Percentiles rank a stretch among this genome's conserved stretches.
Evolutionary conservation across 1,140 invertebrate species (phyloP).

Genomic region (Zaprionus capensis): DNA sequence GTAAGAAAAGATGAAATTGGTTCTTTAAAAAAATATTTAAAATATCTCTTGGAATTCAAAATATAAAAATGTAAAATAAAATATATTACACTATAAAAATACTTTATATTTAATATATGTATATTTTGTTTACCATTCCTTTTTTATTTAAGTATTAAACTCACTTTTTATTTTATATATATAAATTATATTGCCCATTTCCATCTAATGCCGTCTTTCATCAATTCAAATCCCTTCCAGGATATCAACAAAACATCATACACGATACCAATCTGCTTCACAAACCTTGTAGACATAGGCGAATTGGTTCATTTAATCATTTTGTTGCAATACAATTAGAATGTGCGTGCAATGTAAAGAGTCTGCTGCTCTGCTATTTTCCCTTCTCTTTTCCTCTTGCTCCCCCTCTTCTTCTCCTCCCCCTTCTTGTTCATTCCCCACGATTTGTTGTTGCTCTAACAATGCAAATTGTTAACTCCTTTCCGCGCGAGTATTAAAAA

Average conservation of each 20-base stretch:
- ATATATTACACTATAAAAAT: too few relatives aligned
- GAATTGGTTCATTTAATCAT: conserved; percentile 2
- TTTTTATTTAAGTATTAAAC: not conserved
- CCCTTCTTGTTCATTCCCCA: not conserved
- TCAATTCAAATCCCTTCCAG: not conserved
- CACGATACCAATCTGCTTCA: not conserved
- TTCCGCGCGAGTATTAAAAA: conserved; percentile 19
- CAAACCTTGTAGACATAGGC: not conserved
- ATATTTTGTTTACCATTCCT: too few relatives aligned
- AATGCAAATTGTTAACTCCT: conserved; percentile 41
- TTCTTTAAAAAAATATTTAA: not conserved
- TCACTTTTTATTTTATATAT: not conserved
- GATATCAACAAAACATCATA: not conserved
- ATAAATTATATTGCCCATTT: not conserved
- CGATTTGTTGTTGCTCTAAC: conserved; percentile 8
- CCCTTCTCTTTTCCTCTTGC: not conserved
- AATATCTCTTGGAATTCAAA: not conserved
- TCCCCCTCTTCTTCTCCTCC: not conserved
- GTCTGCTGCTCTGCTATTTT: not conserved
- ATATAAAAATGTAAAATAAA: not conserved
- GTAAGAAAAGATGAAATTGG: not conserved
- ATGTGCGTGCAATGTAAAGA: not conserved
- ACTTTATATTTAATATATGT: too few relatives aligned
- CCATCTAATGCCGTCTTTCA: not conserved
- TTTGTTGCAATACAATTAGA: not conserved